Base-by-base conservation (phyloP, 2,797 vertebrate species). In the Sebastes diploproa region DNA sequence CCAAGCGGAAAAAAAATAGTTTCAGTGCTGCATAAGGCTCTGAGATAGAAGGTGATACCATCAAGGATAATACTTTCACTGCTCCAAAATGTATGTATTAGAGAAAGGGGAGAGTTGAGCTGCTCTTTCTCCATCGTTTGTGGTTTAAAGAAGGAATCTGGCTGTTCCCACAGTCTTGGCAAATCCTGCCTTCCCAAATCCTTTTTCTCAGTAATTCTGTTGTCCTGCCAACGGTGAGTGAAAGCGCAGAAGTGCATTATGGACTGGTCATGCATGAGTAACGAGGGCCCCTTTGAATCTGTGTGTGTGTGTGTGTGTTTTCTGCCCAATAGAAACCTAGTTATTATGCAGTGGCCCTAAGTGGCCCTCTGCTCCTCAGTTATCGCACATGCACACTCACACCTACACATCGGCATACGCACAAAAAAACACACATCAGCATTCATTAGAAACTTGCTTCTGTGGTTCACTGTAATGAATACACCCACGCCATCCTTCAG, bases 211-310 rank as follows among this genome's bases (percentile, higher is more conserved):
- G 83, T 91, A 88, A 89, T 90, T 91, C 90, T 92, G 95, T 96
- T 96, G 95, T 95, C 95, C 90, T 91, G 94, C 94, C 95, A 93
- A 96, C 95, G 77, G 91, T 89, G 91, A 92, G 91, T 90, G 93
- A 94, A 92, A 88, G 84, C 84, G 71, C 83, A 94, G 91, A 91
- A 92, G 89, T 93, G 93, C 91, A 95, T 96, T 96, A 95, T 92
- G 91, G 93, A 86, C 89, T 63, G 83, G 89, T 92, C 95, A 95
- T 94, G 95, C 94, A 94, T 94, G 92, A 95, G 92, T 95, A 95
- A 95, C 81, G 77, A 92, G 92, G 92, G 91, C 91, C 94, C 90
- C 88, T 79, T 75, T 89, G 56, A 86, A 64, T 77, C 54, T 67
- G 56, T 70, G 67, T 30, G 74, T 36, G 77, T 76, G 63, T 66